Evolutionary conservation across 2,888 invertebrate genomes (phyloP), one percentile per base, ranked within the genome.

Genomic region (Choreutis nemorana): DNA sequence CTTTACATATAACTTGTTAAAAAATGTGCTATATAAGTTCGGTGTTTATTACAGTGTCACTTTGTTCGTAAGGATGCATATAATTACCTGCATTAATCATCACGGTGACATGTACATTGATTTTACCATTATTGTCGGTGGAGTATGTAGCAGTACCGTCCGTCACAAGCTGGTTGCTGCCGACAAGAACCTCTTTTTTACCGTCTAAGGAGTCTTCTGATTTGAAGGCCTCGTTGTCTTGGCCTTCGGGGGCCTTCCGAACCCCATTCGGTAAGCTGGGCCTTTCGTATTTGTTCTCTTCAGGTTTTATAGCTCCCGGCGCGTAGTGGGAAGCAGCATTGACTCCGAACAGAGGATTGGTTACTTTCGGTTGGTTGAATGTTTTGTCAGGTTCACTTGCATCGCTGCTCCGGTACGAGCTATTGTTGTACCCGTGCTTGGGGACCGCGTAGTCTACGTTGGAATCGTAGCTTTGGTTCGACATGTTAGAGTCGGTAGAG

Each of bases 41-140:
- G 35, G 38, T 36, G 37, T 38, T 35, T 32, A 37, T 42, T 41
- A 42, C 36, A 41, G n/a, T n/a, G n/a, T n/a, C n/a, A 29, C 30
- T 34, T 34, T 56, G 54, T 66, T 63, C 65, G 58, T 68, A 73
- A 67, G 75, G 77, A 79, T 75, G 78, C 75, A 77, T 72, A 75
- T 77, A 77, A 70, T 78, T 73, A 64, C 85, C 85, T 49, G 87
- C 86, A 61, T 87, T 88, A 58, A 91, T 93, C 78, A 90, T 87
- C 71, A 91, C 90, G 63, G 90, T 90, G 64, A 91, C 90, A 82
- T 89, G 90, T 66, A 90, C 90, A 83, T 89, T 90, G 79, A 89
- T 91, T 82, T 91, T 92, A 64, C 90, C 91, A 81, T 91, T 91
- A 77, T 89, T 81, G 67, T 87, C 86, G 44, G 87, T 85, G 44